Conservation (phyloP, 2,113 vertebrate species). For the Clupea harengus region DNA sequence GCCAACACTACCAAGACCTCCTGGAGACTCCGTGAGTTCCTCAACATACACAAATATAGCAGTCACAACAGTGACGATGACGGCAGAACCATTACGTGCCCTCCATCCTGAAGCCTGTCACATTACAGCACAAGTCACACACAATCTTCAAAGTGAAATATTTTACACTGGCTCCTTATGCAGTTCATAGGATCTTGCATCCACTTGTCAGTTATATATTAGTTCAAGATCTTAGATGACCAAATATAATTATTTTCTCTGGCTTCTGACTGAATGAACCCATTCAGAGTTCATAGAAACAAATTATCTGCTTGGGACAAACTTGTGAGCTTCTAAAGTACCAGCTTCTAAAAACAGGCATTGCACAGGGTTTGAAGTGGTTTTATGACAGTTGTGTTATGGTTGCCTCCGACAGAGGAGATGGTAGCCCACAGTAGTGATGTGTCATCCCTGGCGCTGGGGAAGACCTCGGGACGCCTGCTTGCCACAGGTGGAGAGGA, state of each 20-base stretch:
- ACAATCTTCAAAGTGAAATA: background rate
- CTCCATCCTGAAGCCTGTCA: background rate
- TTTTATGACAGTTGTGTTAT: background rate
- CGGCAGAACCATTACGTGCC: background rate
- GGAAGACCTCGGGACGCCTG: slow-evolving; percentile 86
- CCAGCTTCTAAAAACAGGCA: no score
- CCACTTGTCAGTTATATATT: background rate
- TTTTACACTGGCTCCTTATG: background rate
- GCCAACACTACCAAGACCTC: slow-evolving; percentile 83
- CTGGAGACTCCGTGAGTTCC: slow-evolving; percentile 91
- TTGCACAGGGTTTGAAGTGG: background rate
- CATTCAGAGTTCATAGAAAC: background rate
- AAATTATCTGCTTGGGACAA: background rate
- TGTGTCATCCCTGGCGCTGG: slow-evolving; percentile 85
- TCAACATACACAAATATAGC: background rate
- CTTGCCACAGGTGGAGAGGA: slow-evolving; percentile 93
- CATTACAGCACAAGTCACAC: background rate
- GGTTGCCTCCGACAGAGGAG: slow-evolving; percentile 74
- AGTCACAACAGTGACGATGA: background rate
- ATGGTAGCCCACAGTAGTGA: slow-evolving; percentile 88
- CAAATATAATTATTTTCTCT: background rate
- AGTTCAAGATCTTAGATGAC: background rate
- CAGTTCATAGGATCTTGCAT: background rate
- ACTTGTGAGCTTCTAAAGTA: no score
- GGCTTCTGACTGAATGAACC: background rate